phyloP scores from a whole-genome alignment of 2,888 invertebrate genomes.

The Coleophora deauratella region DNA sequence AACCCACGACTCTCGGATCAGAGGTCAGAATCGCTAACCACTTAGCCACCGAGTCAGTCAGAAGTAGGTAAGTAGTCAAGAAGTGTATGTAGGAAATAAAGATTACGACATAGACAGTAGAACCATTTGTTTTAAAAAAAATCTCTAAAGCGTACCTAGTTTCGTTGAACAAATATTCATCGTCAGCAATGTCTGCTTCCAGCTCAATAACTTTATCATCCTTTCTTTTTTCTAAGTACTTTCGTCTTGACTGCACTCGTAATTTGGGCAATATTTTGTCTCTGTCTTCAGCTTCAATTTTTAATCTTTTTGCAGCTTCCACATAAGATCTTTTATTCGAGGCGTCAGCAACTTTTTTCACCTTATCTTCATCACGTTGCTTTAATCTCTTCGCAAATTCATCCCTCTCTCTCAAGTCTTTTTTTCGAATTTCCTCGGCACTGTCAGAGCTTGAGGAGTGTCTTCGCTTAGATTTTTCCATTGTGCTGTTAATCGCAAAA shows the following conservation, averaged over 20 bases:
- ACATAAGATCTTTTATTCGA: slow-evolving; percentile 81
- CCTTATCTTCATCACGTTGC: slow-evolving; percentile 90
- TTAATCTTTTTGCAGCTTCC: slow-evolving; percentile 93
- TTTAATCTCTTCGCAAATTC: slow-evolving; percentile 93
- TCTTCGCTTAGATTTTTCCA: slow-evolving; percentile 57
- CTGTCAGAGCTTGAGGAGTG: slow-evolving; percentile 77
- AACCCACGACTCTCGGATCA: too few species aligned
- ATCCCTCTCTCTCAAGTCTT: slow-evolving; percentile 93
- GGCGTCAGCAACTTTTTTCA: slow-evolving; percentile 82
- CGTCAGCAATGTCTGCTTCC: slow-evolving; percentile 95
- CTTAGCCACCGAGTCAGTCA: too few species aligned
- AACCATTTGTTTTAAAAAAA: too few species aligned
- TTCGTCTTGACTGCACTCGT: slow-evolving; percentile 91
- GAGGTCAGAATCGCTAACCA: too few species aligned
- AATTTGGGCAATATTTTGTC: slow-evolving; percentile 91
- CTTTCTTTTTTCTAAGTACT: slow-evolving; percentile 96
- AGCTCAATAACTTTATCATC: slow-evolving; percentile 96
- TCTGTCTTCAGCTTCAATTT: slow-evolving; percentile 89
- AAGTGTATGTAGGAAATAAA: too few species aligned
- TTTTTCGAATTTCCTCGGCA: slow-evolving; percentile 84
- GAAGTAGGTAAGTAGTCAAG: too few species aligned
- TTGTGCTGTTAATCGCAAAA: slow-evolving; percentile 13
- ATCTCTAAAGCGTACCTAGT: slow-evolving; percentile 73
- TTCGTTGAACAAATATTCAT: slow-evolving; percentile 95
- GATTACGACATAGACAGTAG: too few species aligned